A percentile compares a stretch with the other conserved stretches of the same genome.
Evolutionary conservation across 2,888 invertebrate species (phyloP).

Genomic region (Mimachlamys varia): DNA sequence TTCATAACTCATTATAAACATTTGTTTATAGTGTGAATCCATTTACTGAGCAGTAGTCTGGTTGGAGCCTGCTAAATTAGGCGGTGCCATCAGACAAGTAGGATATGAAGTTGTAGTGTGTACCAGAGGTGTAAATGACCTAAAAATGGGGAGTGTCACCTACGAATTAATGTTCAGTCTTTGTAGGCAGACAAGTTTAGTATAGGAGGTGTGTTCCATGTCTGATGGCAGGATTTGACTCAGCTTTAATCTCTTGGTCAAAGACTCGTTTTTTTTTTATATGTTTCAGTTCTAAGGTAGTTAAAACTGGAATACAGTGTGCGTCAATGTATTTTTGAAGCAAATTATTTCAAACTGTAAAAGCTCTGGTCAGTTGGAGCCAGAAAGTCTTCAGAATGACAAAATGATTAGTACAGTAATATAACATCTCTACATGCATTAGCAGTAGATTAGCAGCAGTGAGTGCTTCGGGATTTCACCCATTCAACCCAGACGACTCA

Average conservation of each 20-base stretch:
- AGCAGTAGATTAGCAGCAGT: no score
- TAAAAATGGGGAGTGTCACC: neutral
- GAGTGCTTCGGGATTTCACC: no score
- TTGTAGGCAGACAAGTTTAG: neutral
- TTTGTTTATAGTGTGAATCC: slow-evolving; percentile 5
- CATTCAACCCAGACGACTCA: no score
- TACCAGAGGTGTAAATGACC: neutral
- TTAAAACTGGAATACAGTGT: neutral
- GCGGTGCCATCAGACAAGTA: neutral
- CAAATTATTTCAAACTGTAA: neutral
- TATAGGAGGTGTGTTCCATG: neutral
- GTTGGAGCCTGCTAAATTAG: neutral
- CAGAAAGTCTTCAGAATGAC: neutral
- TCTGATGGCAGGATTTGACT: neutral
- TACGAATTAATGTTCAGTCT: neutral
- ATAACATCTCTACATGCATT: no score
- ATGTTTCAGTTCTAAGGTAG: neutral
- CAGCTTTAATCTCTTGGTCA: neutral
- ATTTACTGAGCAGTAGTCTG: neutral
- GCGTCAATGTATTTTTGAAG: neutral
- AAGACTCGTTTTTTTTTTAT: neutral
- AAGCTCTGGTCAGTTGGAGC: neutral
- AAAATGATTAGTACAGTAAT: no score
- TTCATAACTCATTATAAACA: slow-evolving; percentile 31
- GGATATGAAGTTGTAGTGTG: neutral